Evolutionary conservation across 2,113 vertebrate species (phyloP), one percentile per base, ranked within the genome.

Genomic region (Chitala chitala): DNA sequence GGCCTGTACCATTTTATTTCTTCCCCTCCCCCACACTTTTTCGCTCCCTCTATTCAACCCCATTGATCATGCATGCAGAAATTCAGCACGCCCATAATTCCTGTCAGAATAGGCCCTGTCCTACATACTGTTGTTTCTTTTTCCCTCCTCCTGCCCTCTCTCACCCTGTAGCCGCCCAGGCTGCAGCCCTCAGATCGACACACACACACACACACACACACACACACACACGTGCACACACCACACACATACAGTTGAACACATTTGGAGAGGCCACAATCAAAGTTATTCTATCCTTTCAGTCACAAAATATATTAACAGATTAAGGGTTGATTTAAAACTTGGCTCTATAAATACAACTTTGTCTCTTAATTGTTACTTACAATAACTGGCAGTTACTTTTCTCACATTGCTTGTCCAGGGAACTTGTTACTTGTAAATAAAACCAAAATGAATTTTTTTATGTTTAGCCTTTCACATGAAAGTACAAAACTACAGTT

Each of bases 61-160:
- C 87, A 91, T 90, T 91, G 89, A 91, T 90, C 89, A 91, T 89
- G 88, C 89, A 90, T 90, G 89, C 88, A 89, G 89, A 91, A 91
- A 89, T 85, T 87, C 78, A 88, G 85, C 84, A 87, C 85, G 81
- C 87, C 88, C 83, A 42, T 20, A 69, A 82, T 84, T 80, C 80
- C 72, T 73, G 86, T 84, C 83, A 80, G 86, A 85, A 86, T 86
- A 85, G 83, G 84, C 83, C 80, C 83, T 90, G 89, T 87, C 89
- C 89, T 89, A 90, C 87, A 89, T 89, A 89, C 88, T 87, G 88
- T 80, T 86, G 81, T 73, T 82, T 85, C 76, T 74, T 82, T 70
- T 54, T 72, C 44, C 56, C 10, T 76, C 63, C 26, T 51, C 59
- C 53, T 53, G 64, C 76, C 75, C 78, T 75, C 75, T 75, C 58